Evolutionary conservation across 2,113 vertebrate genomes (phyloP), one percentile per base, ranked within the genome.

Genomic region (Myanophis thanlyinensis): DNA sequence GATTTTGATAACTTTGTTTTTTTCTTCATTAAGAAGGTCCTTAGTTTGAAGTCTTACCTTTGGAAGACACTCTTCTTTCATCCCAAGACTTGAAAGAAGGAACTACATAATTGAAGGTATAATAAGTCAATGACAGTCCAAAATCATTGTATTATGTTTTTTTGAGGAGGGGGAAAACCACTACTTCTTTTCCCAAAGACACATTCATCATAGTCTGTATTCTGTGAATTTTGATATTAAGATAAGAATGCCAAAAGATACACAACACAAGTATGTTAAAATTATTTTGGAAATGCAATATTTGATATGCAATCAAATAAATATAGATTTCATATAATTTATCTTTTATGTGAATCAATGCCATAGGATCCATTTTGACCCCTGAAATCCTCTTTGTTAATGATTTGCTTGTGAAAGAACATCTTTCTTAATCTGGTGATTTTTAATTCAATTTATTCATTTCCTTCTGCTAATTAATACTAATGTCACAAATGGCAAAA

Each of bases 261-360:
- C 4, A 44, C 30, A 88, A 87, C 67, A 80, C 0, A 46, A 15
- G 51, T 10, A 48, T 7, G 4, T 46, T 52, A 40, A 91, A 20
- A 90, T 11, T 13, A 91, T 94, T 92, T 51, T 54, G 22, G 6
- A 94, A 89, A 25, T 11, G 44, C 87, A 52, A 0, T 93, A 93
- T 84, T 46, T 91, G 80, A 93, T 53, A 20, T 67, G 89, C 53
- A 40, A 48, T 7, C 89, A n/a, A n/a, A n/a, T n/a, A n/a, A n/a
- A 87, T 67, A 18, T 23, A 25, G 15, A 5, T 85, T 52, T 90
- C 86, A 67, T n/a, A 84, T 84, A 30, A 1, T 46, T 90, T 18
- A 18, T 90, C 88, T 93, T 48, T 91, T 22, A 8, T 91, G 3
- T 47, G 5, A 94, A 93, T 89, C 89, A 93, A 46, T 95, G 53